A percentile compares a stretch with the other conserved stretches of the same genome.
Conservation (phyloP, 2,797 vertebrate species). For the Sebastes miniatus region DNA sequence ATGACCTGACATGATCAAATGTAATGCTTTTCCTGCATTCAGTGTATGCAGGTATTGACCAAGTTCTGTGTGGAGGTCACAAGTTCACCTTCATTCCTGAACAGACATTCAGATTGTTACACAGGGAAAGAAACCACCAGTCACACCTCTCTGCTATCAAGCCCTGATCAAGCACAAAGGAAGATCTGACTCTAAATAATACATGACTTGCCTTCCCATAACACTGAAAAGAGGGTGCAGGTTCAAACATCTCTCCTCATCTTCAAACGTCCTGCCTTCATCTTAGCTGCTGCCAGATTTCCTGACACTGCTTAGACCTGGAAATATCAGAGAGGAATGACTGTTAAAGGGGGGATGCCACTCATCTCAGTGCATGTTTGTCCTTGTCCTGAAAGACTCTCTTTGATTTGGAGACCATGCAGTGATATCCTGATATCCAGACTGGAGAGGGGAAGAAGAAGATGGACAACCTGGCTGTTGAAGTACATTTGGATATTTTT, state of each 20-base stretch:
- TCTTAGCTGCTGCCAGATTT: constrained; percentile 51
- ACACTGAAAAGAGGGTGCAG: constrained; percentile 57
- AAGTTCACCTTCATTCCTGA: constrained; percentile 55
- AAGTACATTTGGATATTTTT: neutral
- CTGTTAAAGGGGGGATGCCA: constrained; percentile 17
- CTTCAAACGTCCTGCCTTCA: constrained; percentile 68
- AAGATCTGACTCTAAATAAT: constrained; percentile 77
- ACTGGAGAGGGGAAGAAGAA: neutral
- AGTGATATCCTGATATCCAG: neutral
- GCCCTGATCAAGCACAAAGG: constrained; percentile 76
- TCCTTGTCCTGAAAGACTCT: constrained; percentile 25
- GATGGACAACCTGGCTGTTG: neutral
- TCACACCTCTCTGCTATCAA: constrained; percentile 73
- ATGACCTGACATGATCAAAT: neutral
- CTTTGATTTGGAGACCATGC: constrained; percentile 6
- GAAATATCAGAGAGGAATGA: constrained; percentile 33
- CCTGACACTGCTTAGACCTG: constrained; percentile 44
- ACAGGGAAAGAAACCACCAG: constrained; percentile 7
- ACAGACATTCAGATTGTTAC: constrained; percentile 33
- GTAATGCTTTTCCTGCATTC: constrained; percentile 9
- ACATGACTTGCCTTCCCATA: constrained; percentile 74
- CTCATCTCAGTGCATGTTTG: constrained; percentile 21
- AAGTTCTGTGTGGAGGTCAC: constrained; percentile 27
- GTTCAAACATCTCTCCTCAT: constrained; percentile 68
- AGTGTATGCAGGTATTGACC: constrained; percentile 17